Percentiles rank a stretch among this genome's conserved stretches.
These are phyloP conservation scores for Emmelina monodactyla DNA, from an alignment of 2,888 invertebrate genomes.

Conservation along the genomic window DNA sequence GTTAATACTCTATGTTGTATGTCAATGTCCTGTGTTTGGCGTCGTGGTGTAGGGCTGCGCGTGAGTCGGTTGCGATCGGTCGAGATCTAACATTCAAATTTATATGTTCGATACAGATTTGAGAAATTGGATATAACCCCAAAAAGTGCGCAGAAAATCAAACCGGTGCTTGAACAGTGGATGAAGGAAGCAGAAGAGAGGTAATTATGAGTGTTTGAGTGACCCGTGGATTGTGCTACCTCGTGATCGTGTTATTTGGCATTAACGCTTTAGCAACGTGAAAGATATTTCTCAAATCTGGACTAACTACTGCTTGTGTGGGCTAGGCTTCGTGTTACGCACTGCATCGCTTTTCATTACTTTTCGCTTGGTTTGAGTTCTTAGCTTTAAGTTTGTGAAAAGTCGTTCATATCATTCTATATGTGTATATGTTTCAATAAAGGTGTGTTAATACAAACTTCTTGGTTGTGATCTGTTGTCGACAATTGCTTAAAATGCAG, in stretches of 20 bases:
- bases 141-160: constrained; percentile 99
- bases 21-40: constrained; percentile 75
- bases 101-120: constrained; percentile 81
- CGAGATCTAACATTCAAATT: constrained; percentile 53
- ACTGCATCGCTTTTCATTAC: constrained; percentile 10
- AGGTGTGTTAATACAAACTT: constrained; percentile 12
- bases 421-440: neutral
- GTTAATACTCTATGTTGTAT: constrained; percentile 64
- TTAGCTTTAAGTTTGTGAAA: neutral
- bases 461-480: constrained; percentile 13
- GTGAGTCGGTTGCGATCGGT: constrained; percentile 28
- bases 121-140: constrained; percentile 99
- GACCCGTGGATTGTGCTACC: constrained; percentile 50
- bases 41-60: constrained; percentile 17
- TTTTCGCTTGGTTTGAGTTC: constrained; percentile 20
- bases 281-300: constrained; percentile 65
- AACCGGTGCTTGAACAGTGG: constrained; percentile 98
- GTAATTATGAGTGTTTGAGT: constrained; percentile 68
- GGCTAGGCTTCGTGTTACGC: constrained; percentile 37
- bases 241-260: constrained; percentile 62
- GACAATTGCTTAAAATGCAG: constrained; percentile 65
- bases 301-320: constrained; percentile 58
- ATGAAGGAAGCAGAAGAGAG: constrained; percentile 99
- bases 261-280: constrained; percentile 56
- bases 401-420: neutral